A percentile compares a stretch with the other conserved stretches of the same genome.
Evolutionary conservation across 1,140 invertebrate species (phyloP).

Genomic region (Procambarus clarkii): DNA sequence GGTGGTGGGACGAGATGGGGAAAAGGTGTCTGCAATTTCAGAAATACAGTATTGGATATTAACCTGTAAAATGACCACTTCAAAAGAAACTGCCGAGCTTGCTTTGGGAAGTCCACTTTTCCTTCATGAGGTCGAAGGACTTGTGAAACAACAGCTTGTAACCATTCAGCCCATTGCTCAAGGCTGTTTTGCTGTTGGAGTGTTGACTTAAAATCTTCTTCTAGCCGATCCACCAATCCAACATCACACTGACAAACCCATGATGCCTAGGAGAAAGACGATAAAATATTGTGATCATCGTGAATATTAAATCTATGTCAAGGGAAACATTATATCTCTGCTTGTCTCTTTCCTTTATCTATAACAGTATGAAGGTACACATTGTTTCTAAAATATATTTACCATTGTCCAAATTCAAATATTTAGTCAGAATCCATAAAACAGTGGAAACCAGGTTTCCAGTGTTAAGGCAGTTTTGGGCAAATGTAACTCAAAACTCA

Average conservation of each 20-base stretch:
- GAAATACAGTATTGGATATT: neutral
- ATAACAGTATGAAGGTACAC: too few relatives aligned
- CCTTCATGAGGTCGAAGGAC: constrained; percentile 92
- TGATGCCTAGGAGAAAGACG: constrained; percentile 83
- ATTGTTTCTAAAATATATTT: too few relatives aligned
- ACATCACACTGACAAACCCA: constrained; percentile 98
- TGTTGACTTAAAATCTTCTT: constrained; percentile 95
- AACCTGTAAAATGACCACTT: constrained; percentile 99
- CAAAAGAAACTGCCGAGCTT: constrained; percentile 94
- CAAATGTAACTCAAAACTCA: too few relatives aligned
- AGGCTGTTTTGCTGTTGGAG: constrained; percentile 94
- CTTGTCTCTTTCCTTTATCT: too few relatives aligned
- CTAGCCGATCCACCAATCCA: constrained; percentile 88
- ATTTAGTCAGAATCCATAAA: too few relatives aligned
- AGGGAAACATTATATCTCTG: too few relatives aligned
- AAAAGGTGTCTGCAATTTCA: neutral
- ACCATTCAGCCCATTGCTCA: constrained; percentile 98
- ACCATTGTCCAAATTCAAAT: too few relatives aligned
- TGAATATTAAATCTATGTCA: too few relatives aligned
- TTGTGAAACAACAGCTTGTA: constrained; percentile 91
- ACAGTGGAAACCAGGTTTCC: too few relatives aligned
- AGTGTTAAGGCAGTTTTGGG: too few relatives aligned
- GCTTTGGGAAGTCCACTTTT: constrained; percentile 90
- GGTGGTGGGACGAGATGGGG: neutral
- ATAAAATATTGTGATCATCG: neutral